These are phyloP conservation scores for Chlorops oryzae DNA, from an alignment of 1,140 invertebrate genomes.

Conservation along the genomic window DNA sequence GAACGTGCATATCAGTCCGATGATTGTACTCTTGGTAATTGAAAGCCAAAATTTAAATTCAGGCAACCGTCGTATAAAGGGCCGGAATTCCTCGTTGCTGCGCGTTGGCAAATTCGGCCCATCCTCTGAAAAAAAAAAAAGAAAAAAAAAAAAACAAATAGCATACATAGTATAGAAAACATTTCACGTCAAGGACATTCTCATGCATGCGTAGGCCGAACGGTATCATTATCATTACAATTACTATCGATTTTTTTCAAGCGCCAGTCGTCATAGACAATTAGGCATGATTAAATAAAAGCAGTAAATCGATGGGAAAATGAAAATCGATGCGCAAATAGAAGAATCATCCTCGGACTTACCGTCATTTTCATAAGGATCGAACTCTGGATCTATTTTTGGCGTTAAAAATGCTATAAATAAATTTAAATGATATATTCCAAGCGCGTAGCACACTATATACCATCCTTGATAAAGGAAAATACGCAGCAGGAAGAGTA, in stretches of 20 bases:
- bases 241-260: no score
- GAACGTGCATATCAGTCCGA: conserved; percentile 89
- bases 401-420: conserved; percentile 99
- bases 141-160: background rate
- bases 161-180: background rate
- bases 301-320: no score
- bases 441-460: conserved; percentile 96
- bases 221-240: no score
- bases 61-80: conserved; percentile 94
- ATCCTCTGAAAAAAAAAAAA: conserved; percentile 57
- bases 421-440: conserved; percentile 98
- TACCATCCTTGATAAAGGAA: conserved; percentile 87
- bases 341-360: no score
- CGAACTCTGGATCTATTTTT: conserved; percentile 95
- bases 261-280: no score
- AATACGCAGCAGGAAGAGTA: conserved; percentile 56
- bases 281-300: no score
- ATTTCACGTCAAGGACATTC: background rate
- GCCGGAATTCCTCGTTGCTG: conserved; percentile 95
- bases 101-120: conserved; percentile 90
- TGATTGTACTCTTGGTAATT: conserved; percentile 88
- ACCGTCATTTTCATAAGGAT: conserved; percentile 71
- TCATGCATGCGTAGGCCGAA: conserved; percentile 2
- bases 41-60: conserved; percentile 99
- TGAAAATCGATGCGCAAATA: no score